These are phyloP conservation scores for Mythimna albipuncta DNA, from an alignment of 2,888 invertebrate species.

Conservation along the genomic window DNA sequence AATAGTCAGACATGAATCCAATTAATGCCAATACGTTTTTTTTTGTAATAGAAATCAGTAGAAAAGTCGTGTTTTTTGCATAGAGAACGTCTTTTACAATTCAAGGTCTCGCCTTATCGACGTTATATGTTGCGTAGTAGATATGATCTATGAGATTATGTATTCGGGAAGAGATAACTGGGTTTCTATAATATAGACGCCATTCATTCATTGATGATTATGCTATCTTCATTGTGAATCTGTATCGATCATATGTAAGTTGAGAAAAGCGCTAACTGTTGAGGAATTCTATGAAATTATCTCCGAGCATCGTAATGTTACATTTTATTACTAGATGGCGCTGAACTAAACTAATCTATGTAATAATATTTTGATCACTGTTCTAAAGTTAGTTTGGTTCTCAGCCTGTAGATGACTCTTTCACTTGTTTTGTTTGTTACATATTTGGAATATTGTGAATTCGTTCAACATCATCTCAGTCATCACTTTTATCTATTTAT, in stretches of 20 bases:
- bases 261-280: constrained; percentile 44
- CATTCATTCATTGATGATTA: constrained; percentile 57
- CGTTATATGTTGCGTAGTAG: constrained; percentile 44
- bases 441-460: too few species aligned
- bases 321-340: not conserved
- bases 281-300: too few species aligned
- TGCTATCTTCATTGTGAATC: constrained; percentile 38
- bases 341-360: not conserved
- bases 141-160: constrained; percentile 55
- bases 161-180: constrained; percentile 49
- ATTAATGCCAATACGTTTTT: constrained; percentile 43
- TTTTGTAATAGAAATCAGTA: constrained; percentile 39
- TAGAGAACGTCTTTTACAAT: constrained; percentile 37
- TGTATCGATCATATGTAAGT: constrained; percentile 43
- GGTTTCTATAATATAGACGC: constrained; percentile 39
- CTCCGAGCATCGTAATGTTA: not conserved
- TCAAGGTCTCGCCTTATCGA: constrained; percentile 54
- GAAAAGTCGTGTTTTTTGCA: constrained; percentile 35
- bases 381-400: too few species aligned
- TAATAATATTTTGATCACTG: too few species aligned
- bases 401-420: too few species aligned
- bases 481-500: too few species aligned
- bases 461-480: too few species aligned
- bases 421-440: too few species aligned
- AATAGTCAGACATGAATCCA: constrained; percentile 29